phyloP scores from a whole-genome alignment of 2,888 invertebrate genomes.

The Leptogaster cylindrica region DNA sequence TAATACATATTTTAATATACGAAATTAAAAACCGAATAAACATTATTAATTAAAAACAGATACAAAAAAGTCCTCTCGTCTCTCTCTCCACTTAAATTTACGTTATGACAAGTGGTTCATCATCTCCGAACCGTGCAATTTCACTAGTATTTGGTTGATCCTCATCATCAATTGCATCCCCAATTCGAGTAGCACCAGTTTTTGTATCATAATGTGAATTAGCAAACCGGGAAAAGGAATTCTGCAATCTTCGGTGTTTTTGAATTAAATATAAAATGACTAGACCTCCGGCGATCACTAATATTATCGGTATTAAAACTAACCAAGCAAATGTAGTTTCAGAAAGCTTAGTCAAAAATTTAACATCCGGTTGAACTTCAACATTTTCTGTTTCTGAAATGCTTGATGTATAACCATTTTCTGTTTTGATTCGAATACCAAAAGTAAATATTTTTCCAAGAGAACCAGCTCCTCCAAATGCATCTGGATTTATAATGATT shows the following conservation, averaged over 20 bases:
- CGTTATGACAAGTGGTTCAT: constrained; percentile 91
- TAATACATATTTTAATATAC: no score
- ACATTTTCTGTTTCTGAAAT: constrained; percentile 51
- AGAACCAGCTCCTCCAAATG: constrained; percentile 64
- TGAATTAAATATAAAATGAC: constrained; percentile 70
- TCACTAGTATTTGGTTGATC: constrained; percentile 88
- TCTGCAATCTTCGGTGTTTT: constrained; percentile 75
- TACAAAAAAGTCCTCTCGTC: constrained; percentile 31
- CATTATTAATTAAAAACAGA: no score
- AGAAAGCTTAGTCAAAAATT: constrained; percentile 48
- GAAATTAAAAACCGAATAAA: no score
- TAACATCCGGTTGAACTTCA: constrained; percentile 49
- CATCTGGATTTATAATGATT: constrained; percentile 48
- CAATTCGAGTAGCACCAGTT: constrained; percentile 85
- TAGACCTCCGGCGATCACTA: constrained; percentile 64
- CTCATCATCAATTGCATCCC: constrained; percentile 72
- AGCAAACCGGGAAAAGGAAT: constrained; percentile 80
- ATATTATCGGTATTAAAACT: constrained; percentile 66
- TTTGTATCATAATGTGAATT: constrained; percentile 86
- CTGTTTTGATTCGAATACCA: constrained; percentile 68
- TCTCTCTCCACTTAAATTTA: constrained; percentile 61
- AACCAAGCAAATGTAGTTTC: constrained; percentile 56
- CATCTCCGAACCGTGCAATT: constrained; percentile 87
- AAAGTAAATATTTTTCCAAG: constrained; percentile 67
- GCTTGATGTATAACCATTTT: constrained; percentile 54